Evolutionary conservation across 2,888 invertebrate species (phyloP).

Genomic region (Philhelius pedissequus): DNA sequence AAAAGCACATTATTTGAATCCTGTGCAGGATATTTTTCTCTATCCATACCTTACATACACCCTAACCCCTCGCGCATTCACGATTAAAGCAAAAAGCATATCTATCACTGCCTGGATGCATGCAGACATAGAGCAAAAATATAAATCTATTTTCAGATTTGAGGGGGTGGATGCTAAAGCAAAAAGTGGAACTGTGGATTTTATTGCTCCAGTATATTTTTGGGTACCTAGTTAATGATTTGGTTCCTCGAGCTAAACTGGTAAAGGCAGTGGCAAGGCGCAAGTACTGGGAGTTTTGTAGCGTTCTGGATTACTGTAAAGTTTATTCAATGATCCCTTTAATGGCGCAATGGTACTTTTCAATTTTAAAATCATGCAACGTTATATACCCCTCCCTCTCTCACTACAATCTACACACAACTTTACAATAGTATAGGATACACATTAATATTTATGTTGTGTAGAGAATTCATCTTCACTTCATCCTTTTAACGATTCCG

Average conservation of each 20-base stretch:
- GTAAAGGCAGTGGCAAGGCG: background rate
- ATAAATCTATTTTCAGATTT: conserved; percentile 58
- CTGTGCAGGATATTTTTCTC: conserved; percentile 44
- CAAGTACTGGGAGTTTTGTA: background rate
- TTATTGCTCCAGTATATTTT: conserved; percentile 61
- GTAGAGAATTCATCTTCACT: background rate
- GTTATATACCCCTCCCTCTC: background rate
- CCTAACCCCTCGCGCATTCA: background rate
- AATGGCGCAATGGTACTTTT: conserved; percentile 57
- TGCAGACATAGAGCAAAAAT: conserved; percentile 29
- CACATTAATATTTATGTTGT: background rate
- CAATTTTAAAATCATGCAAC: conserved; percentile 58
- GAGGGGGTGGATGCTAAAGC: conserved; percentile 17
- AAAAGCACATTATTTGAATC: conserved; percentile 68
- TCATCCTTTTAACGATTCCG: background rate
- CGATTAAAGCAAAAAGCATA: conserved; percentile 24
- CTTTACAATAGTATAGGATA: background rate
- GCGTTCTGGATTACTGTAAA: conserved; percentile 51
- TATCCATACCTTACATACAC: background rate
- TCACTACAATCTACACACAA: background rate
- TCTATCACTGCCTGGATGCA: conserved; percentile 51
- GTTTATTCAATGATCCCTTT: conserved; percentile 64
- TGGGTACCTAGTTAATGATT: conserved; percentile 44
- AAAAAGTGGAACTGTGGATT: conserved; percentile 52
- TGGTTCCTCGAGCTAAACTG: background rate